These are phyloP conservation scores for Apostichopus leukothele DNA, from an alignment of 53 echinoderm and acorn worm genomes.

Conservation along the genomic window DNA sequence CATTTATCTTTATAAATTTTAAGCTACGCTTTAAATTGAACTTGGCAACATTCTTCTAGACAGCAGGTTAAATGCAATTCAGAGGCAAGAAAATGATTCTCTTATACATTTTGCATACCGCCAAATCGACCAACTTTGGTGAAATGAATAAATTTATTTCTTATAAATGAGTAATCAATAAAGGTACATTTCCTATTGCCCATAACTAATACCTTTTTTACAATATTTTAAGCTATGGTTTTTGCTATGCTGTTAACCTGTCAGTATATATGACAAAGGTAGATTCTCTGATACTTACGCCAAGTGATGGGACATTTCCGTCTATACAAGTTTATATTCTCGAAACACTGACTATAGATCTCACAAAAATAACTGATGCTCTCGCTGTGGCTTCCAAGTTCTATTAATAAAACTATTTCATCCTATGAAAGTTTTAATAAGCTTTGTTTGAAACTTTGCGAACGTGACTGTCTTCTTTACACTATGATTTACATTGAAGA, in stretches of 20 bases:
- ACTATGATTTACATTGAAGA: background rate
- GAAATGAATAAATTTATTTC: no score
- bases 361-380: background rate
- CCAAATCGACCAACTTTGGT: background rate
- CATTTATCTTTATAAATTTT: no score
- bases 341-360: background rate
- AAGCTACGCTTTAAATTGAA: no score
- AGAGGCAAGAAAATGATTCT: background rate
- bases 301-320: slow-evolving; percentile 26
- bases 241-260: no score
- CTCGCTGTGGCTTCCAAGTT: background rate
- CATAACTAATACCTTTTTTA: background rate
- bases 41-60: background rate
- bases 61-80: background rate
- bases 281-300: background rate
- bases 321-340: background rate
- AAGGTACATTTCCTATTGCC: background rate
- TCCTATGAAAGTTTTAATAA: background rate
- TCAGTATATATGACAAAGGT: no score
- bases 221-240: no score
- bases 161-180: background rate
- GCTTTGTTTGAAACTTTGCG: background rate
- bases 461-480: background rate
- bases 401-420: background rate
- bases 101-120: background rate